Percentiles rank a stretch among this genome's conserved stretches.
Conservation (phyloP, 2,797 vertebrate species). For the Synanceia verrucosa region DNA sequence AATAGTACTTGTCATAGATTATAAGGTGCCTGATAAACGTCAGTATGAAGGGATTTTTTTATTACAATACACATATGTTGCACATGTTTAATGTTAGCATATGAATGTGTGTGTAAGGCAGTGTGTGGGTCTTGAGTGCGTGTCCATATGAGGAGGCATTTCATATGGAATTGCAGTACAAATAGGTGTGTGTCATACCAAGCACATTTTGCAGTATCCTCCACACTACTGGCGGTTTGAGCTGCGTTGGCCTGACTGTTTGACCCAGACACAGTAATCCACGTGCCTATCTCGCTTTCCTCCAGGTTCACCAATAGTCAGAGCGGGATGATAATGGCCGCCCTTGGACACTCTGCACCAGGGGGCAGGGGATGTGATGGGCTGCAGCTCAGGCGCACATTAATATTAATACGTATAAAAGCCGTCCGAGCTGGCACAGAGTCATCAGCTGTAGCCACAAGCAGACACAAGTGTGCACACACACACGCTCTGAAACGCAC, state of each 20-base stretch:
- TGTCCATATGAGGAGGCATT: slow-evolving; percentile 33
- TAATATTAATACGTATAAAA: slow-evolving; percentile 89
- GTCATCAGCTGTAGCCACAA: slow-evolving; percentile 67
- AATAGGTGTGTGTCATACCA: slow-evolving; percentile 40
- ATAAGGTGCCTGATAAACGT: slow-evolving; percentile 48
- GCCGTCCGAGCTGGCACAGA: slow-evolving; percentile 78
- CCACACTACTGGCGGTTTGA: slow-evolving; percentile 58
- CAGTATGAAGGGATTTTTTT: slow-evolving; percentile 30
- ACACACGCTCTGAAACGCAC: slow-evolving; percentile 41
- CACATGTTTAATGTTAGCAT: slow-evolving; percentile 14
- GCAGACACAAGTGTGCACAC: slow-evolving; percentile 35
- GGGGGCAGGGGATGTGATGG: slow-evolving; percentile 74
- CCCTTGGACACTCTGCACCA: slow-evolving; percentile 81
- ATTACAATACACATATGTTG: slow-evolving; percentile 23
- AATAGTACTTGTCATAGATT: slow-evolving; percentile 57
- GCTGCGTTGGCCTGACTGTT: slow-evolving; percentile 76
- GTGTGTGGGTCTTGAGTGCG: slow-evolving; percentile 17
- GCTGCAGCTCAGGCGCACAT: slow-evolving; percentile 80
- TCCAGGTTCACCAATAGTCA: slow-evolving; percentile 69
- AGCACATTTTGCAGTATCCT: slow-evolving; percentile 42
- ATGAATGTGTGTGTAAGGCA: slow-evolving; percentile 10
- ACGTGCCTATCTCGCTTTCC: slow-evolving; percentile 61
- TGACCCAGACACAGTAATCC: slow-evolving; percentile 67
- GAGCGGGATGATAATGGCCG: slow-evolving; percentile 78
- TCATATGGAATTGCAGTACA: slow-evolving; percentile 42